These are phyloP conservation scores for Spodoptera picta DNA, from an alignment of 2,888 invertebrate species.

Conservation along the genomic window DNA sequence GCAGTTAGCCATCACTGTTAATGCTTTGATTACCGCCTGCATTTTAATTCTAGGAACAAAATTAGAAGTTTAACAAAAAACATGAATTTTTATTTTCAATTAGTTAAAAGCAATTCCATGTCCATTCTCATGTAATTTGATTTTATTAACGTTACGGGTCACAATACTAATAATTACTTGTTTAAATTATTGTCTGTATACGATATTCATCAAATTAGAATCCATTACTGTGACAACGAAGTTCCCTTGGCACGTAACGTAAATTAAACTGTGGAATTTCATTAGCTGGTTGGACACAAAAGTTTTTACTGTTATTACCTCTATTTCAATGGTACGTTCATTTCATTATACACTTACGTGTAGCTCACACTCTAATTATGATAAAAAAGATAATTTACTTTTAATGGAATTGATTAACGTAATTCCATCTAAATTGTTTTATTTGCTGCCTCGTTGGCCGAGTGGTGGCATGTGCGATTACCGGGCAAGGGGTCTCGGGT, in stretches of 20 bases:
- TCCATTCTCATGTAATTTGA: slow-evolving; percentile 25
- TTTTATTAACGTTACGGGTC: slow-evolving; percentile 28
- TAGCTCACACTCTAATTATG: slow-evolving; percentile 1
- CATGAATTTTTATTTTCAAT: slow-evolving; percentile 8
- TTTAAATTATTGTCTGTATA: slow-evolving; percentile 36
- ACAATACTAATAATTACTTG: slow-evolving; percentile 26
- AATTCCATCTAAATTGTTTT: neutral
- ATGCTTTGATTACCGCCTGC: slow-evolving; percentile 20
- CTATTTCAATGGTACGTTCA: slow-evolving; percentile 21
- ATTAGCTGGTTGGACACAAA: slow-evolving; percentile 35
- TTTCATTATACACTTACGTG: slow-evolving; percentile 17
- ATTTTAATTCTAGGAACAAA: slow-evolving; percentile 28
- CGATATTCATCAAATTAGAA: slow-evolving; percentile 48
- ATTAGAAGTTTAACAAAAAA: slow-evolving; percentile 25
- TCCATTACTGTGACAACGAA: slow-evolving; percentile 48
- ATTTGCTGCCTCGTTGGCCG: no score
- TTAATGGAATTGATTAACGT: no score
- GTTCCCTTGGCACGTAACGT: slow-evolving; percentile 39
- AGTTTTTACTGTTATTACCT: slow-evolving; percentile 36
- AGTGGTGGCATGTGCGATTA: no score
- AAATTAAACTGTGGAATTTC: slow-evolving; percentile 42
- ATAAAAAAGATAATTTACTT: slow-evolving; percentile 12
- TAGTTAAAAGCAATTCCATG: slow-evolving; percentile 48
- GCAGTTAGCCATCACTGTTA: slow-evolving; percentile 18
- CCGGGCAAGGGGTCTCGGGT: no score